Percentiles rank a stretch among this genome's conserved stretches.
phyloP scores from a whole-genome alignment of 2,113 vertebrate genomes.

The Crypturellus undulatus region DNA sequence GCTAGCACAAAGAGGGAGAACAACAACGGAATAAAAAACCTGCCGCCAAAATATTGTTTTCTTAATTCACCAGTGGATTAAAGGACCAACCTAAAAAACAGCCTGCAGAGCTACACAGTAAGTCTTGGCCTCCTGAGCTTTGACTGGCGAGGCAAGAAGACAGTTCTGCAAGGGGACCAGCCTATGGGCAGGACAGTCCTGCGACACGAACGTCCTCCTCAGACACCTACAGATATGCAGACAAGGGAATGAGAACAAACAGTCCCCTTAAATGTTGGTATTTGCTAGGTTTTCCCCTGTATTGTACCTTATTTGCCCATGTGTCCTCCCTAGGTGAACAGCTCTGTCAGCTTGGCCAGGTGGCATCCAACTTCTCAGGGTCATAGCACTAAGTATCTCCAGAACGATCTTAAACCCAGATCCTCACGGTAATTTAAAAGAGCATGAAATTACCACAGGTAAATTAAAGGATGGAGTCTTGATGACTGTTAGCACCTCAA shows the following conservation, averaged over 20 bases:
- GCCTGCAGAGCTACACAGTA: rapidly evolving
- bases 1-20: neutral
- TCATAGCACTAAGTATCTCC: neutral
- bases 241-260: rapidly evolving
- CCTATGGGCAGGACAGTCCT: neutral
- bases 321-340: rapidly evolving
- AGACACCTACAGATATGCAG: neutral
- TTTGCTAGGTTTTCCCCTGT: neutral
- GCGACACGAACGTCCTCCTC: neutral
- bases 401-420: neutral
- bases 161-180: rapidly evolving
- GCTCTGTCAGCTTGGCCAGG: rapidly evolving
- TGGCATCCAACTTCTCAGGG: neutral
- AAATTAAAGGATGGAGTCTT: neutral
- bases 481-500: neutral
- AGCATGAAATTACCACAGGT: neutral
- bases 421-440: neutral
- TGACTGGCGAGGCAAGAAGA: neutral
- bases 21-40: neutral
- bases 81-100: neutral
- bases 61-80: neutral
- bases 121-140: neutral
- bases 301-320: neutral
- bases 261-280: too few relatives aligned
- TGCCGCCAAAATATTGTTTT: neutral